A percentile compares a stretch with the other conserved stretches of the same genome.
These are phyloP conservation scores for Pseudorasbora parva DNA, from an alignment of 2,113 vertebrate genomes.

Conservation along the genomic window DNA sequence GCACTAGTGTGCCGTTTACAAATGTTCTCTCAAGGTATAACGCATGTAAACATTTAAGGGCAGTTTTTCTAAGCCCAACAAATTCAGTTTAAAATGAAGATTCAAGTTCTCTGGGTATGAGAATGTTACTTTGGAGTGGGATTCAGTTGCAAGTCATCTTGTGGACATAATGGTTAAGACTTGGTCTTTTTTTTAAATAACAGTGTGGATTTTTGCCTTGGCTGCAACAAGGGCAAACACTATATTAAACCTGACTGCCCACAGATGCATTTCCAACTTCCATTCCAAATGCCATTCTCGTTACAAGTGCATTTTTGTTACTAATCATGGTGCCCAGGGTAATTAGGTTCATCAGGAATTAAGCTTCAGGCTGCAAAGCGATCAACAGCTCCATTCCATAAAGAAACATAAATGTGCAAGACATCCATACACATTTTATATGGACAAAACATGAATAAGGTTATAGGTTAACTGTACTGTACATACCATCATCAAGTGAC, in stretches of 20 bases:
- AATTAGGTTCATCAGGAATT: conserved; percentile 22
- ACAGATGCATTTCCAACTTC: conserved; percentile 15
- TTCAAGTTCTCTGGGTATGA: conserved; percentile 1
- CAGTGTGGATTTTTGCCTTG: neutral
- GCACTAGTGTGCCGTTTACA: neutral
- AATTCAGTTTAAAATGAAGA: neutral
- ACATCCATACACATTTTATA: conserved; percentile 46
- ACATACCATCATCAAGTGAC: conserved; percentile 18
- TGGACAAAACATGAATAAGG: conserved; percentile 40
- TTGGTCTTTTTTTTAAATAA: neutral
- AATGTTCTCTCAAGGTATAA: neutral
- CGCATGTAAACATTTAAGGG: conserved; percentile 34
- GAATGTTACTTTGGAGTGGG: conserved; percentile 8
- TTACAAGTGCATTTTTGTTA: conserved; percentile 11
- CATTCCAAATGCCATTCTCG: conserved; percentile 5
- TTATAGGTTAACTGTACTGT: conserved; percentile 20
- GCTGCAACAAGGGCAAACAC: neutral
- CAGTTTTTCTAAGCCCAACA: neutral
- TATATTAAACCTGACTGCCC: neutral
- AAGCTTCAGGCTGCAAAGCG: conserved; percentile 52
- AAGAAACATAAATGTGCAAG: conserved; percentile 39
- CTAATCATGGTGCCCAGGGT: conserved; percentile 5
- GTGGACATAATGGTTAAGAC: neutral
- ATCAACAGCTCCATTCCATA: conserved; percentile 51
- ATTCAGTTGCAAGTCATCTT: neutral